These are phyloP conservation scores for Phacellophora camtschatica DNA, from an alignment of 30 jellyfish, hydroid and myxozoan genomes.

Conservation along the genomic window DNA sequence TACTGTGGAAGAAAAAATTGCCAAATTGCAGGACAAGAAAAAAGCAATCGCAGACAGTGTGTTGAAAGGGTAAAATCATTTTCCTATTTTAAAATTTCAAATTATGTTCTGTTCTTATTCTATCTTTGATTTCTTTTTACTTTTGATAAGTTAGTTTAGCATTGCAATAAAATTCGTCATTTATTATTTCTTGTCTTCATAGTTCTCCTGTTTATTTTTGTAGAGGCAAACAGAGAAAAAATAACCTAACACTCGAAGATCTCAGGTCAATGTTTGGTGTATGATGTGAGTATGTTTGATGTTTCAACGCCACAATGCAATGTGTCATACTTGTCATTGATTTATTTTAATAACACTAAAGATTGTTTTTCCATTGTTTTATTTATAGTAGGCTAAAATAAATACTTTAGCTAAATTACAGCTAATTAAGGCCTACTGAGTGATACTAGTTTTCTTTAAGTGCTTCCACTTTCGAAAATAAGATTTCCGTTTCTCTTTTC, in stretches of 20 bases:
- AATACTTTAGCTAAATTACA: too few relatives aligned
- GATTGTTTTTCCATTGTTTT: too few relatives aligned
- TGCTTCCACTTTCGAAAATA: too few relatives aligned
- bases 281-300: neutral
- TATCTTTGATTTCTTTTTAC: too few relatives aligned
- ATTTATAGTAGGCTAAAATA: too few relatives aligned
- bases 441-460: too few relatives aligned
- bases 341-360: too few relatives aligned
- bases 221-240: neutral
- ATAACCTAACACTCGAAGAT: constrained; percentile 69
- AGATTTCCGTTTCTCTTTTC: too few relatives aligned
- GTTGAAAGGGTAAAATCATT: constrained; percentile 60
- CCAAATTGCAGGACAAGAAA: constrained; percentile 83
- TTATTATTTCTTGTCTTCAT: neutral
- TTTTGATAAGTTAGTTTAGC: too few relatives aligned
- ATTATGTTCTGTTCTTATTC: too few relatives aligned
- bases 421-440: too few relatives aligned
- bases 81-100: neutral
- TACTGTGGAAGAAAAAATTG: constrained; percentile 88
- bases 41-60: constrained; percentile 77
- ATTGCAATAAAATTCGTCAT: neutral
- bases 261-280: constrained; percentile 71
- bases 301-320: neutral
- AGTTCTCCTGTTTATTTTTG: neutral
- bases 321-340: too few relatives aligned